Conservation (phyloP, 2,797 vertebrate genomes). For the Jordanella pulchra region DNA sequence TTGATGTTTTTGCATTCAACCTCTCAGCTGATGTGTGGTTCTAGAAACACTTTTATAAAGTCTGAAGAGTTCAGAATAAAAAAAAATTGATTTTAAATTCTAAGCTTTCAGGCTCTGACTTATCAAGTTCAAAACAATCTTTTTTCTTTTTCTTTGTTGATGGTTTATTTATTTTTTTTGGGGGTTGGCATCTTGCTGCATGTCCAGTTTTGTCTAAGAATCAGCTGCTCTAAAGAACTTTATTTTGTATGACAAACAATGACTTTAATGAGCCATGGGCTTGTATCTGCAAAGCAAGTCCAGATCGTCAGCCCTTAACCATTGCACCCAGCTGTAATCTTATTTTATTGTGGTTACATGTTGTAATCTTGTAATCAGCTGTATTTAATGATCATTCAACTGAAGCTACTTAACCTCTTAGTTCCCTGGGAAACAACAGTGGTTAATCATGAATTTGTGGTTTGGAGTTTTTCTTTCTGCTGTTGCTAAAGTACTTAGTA, state of each 20-base stretch:
- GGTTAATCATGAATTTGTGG: not conserved
- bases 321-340: not conserved
- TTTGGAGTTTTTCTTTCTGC: not conserved
- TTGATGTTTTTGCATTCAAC: constrained; percentile 47
- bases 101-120: not conserved
- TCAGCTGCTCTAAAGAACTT: not conserved
- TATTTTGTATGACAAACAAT: not conserved
- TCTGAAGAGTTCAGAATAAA: not conserved
- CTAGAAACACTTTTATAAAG: not conserved
- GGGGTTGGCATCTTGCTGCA: not conserved
- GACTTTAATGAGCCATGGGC: not conserved
- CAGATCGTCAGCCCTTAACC: not conserved
- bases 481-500: too few species aligned
- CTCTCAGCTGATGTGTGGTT: constrained; percentile 32
- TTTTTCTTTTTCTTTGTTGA: not conserved
- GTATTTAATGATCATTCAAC: not conserved
- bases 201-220: too few species aligned
- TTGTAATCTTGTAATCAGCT: constrained; percentile 1
- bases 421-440: not conserved
- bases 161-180: not conserved
- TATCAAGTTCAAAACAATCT: not conserved
- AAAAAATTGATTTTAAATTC: not conserved
- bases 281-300: not conserved
- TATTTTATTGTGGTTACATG: not conserved
- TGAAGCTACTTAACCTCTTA: not conserved